Evolutionary conservation across 2,888 invertebrate species (phyloP).

Genomic region (Synanthedon andrenaeformis): DNA sequence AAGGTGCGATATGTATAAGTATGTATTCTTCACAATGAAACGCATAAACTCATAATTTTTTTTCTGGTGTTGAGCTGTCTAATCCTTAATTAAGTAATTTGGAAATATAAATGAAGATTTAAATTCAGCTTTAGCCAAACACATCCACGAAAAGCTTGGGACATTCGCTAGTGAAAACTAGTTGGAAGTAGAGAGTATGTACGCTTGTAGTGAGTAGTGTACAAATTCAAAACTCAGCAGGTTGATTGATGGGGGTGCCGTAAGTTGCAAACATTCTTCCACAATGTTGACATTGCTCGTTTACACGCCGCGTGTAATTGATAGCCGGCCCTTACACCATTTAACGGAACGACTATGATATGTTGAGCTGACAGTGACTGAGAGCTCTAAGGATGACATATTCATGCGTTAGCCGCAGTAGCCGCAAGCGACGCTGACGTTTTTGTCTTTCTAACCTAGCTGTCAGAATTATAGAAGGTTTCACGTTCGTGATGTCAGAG

Average conservation of each 20-base stretch:
- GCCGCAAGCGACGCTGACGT: constrained; percentile 4
- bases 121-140: too few relatives aligned
- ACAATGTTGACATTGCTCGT: constrained; percentile 11
- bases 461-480: too few relatives aligned
- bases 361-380: constrained; percentile 12
- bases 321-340: constrained; percentile 12
- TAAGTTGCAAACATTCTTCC: constrained; percentile 8
- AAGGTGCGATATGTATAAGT: too few relatives aligned
- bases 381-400: constrained; percentile 8
- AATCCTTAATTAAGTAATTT: too few relatives aligned
- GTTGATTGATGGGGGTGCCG: neutral
- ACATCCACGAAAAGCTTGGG: too few relatives aligned
- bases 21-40: too few relatives aligned
- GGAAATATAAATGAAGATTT: too few relatives aligned
- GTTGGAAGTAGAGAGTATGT: too few relatives aligned
- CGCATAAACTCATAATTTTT: too few relatives aligned
- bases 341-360: constrained; percentile 11
- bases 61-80: too few relatives aligned
- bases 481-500: neutral
- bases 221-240: neutral
- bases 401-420: constrained; percentile 3
- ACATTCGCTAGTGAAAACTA: too few relatives aligned
- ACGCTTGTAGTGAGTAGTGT: neutral
- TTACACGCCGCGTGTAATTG: constrained; percentile 12
- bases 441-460: constrained; percentile 9